A percentile compares a stretch with the other conserved stretches of the same genome.
Evolutionary conservation across 37 sponge, comb jelly and placozoan genomes (phyloP).

Genomic region (Mnemiopsis leidyi): DNA sequence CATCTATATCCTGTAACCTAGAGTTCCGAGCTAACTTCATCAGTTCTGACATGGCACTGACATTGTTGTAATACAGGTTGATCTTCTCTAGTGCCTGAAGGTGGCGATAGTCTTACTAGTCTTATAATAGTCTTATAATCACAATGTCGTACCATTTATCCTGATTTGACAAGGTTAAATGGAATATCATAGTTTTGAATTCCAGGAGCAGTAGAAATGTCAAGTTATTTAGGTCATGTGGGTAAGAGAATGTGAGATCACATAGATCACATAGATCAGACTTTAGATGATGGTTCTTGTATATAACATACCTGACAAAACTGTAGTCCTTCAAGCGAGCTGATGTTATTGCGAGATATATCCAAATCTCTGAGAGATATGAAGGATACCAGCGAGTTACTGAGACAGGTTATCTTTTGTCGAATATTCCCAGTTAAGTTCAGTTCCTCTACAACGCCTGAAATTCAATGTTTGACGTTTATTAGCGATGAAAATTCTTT

Average conservation of each 20-base stretch:
- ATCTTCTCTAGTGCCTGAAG: constrained; percentile 18
- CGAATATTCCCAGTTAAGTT: not conserved
- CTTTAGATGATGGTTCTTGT: no score
- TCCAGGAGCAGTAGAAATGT: not conserved
- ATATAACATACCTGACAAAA: constrained; percentile 42
- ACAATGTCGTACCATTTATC: no score
- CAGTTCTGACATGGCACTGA: constrained; percentile 15
- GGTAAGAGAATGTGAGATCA: no score
- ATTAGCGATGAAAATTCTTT: no score
- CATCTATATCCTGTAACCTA: not conserved
- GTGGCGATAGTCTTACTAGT: no score
- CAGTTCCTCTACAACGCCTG: constrained; percentile 17
- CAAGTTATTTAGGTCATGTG: no score
- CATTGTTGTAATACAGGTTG: constrained; percentile 61
- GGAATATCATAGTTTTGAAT: not conserved
- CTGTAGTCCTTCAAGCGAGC: constrained; percentile 42
- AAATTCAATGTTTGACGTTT: not conserved
- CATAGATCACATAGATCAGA: no score
- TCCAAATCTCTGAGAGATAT: constrained; percentile 12
- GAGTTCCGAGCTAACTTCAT: constrained; percentile 8
- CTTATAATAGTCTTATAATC: no score
- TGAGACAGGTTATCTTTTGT: not conserved
- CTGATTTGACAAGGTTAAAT: no score
- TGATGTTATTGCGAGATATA: constrained; percentile 52
- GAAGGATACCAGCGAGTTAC: constrained; percentile 20